phyloP scores from a whole-genome alignment of 2,888 invertebrate species.

The Isoperla grammatica region DNA sequence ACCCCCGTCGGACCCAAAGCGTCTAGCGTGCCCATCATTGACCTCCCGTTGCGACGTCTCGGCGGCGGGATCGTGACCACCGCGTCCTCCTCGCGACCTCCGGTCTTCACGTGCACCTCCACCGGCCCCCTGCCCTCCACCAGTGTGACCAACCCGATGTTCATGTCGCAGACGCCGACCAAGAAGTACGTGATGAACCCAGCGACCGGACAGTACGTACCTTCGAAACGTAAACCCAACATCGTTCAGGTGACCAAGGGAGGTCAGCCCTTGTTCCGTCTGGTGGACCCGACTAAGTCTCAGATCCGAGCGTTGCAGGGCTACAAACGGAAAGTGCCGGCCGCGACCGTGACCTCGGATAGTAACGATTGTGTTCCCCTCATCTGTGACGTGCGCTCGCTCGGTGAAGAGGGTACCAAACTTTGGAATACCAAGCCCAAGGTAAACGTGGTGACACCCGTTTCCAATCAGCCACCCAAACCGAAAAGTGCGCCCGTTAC shows the following conservation, averaged over 20 bases:
- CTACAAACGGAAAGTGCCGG: not conserved
- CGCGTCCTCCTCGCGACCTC: not conserved
- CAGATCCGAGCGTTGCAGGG: constrained; percentile 41
- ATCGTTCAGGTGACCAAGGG: constrained; percentile 15
- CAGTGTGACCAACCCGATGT: constrained; percentile 1
- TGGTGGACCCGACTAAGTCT: constrained; percentile 12
- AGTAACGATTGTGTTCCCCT: constrained; percentile 43
- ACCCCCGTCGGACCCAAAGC: constrained; percentile 13
- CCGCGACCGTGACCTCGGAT: constrained; percentile 3
- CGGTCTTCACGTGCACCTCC: constrained; percentile 5
- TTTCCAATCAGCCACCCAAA: constrained; percentile 39
- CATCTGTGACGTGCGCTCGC: constrained; percentile 42
- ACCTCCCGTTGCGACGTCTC: constrained; percentile 2
- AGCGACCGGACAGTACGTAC: not conserved
- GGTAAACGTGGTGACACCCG: constrained; percentile 40
- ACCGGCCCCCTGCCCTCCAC: not conserved
- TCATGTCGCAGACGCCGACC: constrained; percentile 1
- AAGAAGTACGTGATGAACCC: constrained; percentile 9
- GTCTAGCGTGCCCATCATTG: not conserved
- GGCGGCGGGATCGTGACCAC: not conserved
- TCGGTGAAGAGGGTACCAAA: constrained; percentile 30
- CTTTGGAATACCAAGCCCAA: constrained; percentile 18
- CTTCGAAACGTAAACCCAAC: constrained; percentile 8
- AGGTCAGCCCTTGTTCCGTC: constrained; percentile 8
- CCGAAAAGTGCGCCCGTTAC: constrained; percentile 36